A percentile compares a stretch with the other conserved stretches of the same genome.
These are phyloP conservation scores for Calyptommatus sinebrachiatus DNA, from an alignment of 2,113 vertebrate species.

Conservation along the genomic window DNA sequence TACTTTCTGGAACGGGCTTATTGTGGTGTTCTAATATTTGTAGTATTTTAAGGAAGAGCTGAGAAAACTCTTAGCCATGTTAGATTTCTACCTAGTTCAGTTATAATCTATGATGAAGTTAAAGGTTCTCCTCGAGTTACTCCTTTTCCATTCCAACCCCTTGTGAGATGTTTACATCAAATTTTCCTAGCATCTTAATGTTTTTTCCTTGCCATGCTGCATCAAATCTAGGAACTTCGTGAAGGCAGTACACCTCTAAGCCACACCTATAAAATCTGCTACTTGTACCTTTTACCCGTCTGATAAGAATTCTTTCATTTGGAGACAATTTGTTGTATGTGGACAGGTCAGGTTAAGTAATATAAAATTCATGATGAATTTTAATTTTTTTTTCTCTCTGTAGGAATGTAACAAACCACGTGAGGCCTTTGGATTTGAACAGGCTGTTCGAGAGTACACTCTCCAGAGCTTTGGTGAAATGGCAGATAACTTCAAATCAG, in stretches of 20 bases:
- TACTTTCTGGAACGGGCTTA: neutral
- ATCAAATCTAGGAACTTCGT: neutral
- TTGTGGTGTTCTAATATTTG: neutral
- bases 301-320: conserved; percentile 30
- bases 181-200: neutral
- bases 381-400: conserved; percentile 29
- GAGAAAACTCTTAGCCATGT: neutral
- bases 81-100: neutral
- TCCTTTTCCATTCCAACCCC: neutral
- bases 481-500: conserved; percentile 98
- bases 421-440: conserved; percentile 97
- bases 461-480: conserved; percentile 98
- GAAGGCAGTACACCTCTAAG: conserved; percentile 28
- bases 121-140: conserved; percentile 9
- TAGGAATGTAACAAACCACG: conserved; percentile 97
- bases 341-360: conserved; percentile 9
- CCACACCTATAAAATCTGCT: neutral
- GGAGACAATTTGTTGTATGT: conserved; percentile 30
- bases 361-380: conserved; percentile 10
- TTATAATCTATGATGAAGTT: neutral
- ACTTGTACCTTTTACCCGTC: conserved; percentile 23
- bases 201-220: neutral
- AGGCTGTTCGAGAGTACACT: conserved; percentile 92
- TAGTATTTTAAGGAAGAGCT: neutral
- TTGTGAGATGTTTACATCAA: neutral